phyloP scores from a whole-genome alignment of 1,140 invertebrate species.

The Bradysia coprophila region DNA sequence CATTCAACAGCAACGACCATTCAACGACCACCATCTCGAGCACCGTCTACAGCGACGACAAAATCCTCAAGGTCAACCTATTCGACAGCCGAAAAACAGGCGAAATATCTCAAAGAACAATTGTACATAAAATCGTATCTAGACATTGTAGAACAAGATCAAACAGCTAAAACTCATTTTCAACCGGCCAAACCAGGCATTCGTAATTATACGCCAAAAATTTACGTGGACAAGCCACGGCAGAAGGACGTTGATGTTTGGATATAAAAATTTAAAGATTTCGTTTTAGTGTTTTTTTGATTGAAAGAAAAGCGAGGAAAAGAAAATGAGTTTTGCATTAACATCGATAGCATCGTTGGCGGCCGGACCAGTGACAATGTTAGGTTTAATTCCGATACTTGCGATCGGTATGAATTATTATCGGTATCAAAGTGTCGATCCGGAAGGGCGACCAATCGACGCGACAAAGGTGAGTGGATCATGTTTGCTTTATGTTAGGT shows the following conservation, averaged over 20 bases:
- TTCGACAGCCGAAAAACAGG: conserved; percentile 32
- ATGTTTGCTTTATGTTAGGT: too few species aligned
- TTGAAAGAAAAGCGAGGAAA: not conserved
- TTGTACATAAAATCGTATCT: conserved; percentile 38
- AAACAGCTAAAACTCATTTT: conserved; percentile 21
- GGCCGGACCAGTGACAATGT: conserved; percentile 31
- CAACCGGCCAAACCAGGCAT: conserved; percentile 31
- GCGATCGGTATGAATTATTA: conserved; percentile 62
- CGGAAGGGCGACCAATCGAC: conserved; percentile 56
- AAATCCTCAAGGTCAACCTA: conserved; percentile 23
- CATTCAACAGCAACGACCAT: conserved; percentile 20
- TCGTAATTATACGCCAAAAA: conserved; percentile 45
- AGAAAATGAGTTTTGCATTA: not conserved
- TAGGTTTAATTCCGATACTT: conserved; percentile 57
- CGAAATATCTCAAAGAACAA: conserved; percentile 33
- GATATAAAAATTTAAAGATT: conserved; percentile 1
- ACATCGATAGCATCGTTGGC: conserved; percentile 10
- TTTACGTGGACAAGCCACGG: conserved; percentile 23
- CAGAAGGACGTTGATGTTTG: conserved; percentile 4
- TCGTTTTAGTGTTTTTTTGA: not conserved
- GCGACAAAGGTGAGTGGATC: conserved; percentile 38
- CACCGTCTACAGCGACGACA: conserved; percentile 24
- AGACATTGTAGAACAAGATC: conserved; percentile 29
- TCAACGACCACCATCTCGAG: conserved; percentile 20
- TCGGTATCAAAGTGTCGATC: conserved; percentile 61